Base-by-base conservation (phyloP, 1,140 invertebrate species). In the Drosophila quadrilineata region DNA sequence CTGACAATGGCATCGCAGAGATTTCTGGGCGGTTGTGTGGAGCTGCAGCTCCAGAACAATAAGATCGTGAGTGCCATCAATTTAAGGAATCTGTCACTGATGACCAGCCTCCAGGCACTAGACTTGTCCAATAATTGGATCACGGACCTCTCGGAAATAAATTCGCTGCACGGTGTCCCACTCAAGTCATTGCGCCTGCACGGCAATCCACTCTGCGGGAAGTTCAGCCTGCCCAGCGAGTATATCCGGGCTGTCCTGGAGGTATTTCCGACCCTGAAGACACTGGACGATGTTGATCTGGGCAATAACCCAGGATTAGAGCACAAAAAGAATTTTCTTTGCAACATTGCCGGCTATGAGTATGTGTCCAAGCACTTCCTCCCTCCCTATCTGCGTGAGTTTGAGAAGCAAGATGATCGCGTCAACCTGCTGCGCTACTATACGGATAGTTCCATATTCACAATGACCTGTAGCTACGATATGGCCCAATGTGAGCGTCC, bases 141-240 rank as follows among this genome's bases (percentile, higher is more conserved):
- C 3, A 41, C 71, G 3, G 58, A 80, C 1, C 35, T 88, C 9
- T 16, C 63, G 6, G 22, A 45, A 0, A 60, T 88, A 1, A 63
- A 53, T 14, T 48, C 58, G 3, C 22, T 88, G 0, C 46, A 58
- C 2, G 48, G 64, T 6, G 26, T 88, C 5, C 71, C 71, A 0
- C 35, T 88, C 1, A 88, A 76, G 38, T 75, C 86, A 0, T 49
- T 92, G n/a, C 59, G 53, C 0, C 64, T 92, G 6, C 90, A 92
- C 43, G 91, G 91, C 0, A 92, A 92, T 71, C 91, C 90, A 0
- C 52, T 92, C 0, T 92, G 91, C 29, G 36, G 54, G 1, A 89
- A 91, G 26, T 92, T 90, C 38, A 86, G 71, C 1, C 71, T 90
- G 24, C 82, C 89, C 0, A 75, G 82, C 1, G 84, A 90, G 6